Evolutionary conservation across 2,888 invertebrate genomes (phyloP), one percentile per base, ranked within the genome.

Genomic region (Eurytoma adleriae): DNA sequence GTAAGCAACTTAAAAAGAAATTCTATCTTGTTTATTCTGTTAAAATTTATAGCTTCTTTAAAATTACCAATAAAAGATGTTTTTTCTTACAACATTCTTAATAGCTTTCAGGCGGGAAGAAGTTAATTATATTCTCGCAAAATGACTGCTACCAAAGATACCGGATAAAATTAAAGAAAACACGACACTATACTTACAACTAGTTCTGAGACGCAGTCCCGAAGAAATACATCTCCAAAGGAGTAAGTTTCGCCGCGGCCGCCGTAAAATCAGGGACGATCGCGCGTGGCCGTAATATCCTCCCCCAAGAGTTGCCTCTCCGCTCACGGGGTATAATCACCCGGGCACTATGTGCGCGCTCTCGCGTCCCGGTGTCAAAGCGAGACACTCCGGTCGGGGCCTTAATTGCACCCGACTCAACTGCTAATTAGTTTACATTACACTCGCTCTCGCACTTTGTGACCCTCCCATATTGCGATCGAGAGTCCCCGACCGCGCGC

Each of bases 381-480:
- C 85, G 86, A 88, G 83, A 88, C 88, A 89, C 89, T 89, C 86
- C 5, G 14, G 84, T 84, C 64, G 85, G 86, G 85, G 85, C 87
- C 89, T 89, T 90, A 89, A 90, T 90, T 90, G 89, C 89, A 86
- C 86, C 85, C 88, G 89, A 89, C 89, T 88, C 88, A 85, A 75
- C 85, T 89, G 87, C 88, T 90, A 90, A 90, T 90, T 90, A 90
- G 90, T 90, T 90, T 90, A 90, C 90, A 89, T 90, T 90, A 89
- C 89, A 88, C 89, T 88, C 88, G 87, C 87, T 83, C 85, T 54
- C 30, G 13, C 52, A 52, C 20, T 16, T 27, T 86, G 85, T 87
- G 87, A 40, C 40, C 40, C 40, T 40, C 40, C 40, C 40, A 40
- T 5, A 40, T 40, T 40, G 40, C 40, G 40, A 40, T 40, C 40